Conservation (phyloP, 2,113 vertebrate species). For the Mirounga angustirostris region DNA sequence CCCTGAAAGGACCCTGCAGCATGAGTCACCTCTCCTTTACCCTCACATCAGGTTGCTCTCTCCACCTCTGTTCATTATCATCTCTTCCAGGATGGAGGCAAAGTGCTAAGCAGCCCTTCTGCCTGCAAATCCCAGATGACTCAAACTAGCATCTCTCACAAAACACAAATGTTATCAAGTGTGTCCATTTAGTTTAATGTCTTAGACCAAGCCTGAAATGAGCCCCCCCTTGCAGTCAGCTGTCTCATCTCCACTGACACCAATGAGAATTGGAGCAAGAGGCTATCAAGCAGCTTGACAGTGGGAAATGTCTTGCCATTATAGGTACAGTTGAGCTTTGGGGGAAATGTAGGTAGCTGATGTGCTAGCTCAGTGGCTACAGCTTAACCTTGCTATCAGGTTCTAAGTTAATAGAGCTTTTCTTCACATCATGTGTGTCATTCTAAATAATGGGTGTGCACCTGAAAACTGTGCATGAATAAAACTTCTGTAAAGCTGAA, state of each 20-base stretch:
- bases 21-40: neutral
- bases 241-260: neutral
- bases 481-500: neutral
- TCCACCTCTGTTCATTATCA: neutral
- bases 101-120: neutral
- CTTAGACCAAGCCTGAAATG: neutral
- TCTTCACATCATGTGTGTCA: neutral
- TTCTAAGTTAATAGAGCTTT: neutral
- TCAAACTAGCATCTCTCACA: neutral
- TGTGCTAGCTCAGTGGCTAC: neutral
- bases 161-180: neutral
- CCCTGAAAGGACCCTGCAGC: neutral
- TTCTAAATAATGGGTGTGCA: no score
- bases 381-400: neutral
- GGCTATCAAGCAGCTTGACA: neutral
- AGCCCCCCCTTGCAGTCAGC: neutral
- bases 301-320: neutral
- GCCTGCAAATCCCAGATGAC: neutral
- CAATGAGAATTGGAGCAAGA: neutral
- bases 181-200: neutral
- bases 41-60: neutral
- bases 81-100: neutral
- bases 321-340: neutral
- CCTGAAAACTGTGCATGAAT: neutral
- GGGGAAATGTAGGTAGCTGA: neutral